Evolutionary conservation across 1,140 invertebrate genomes (phyloP), one percentile per base, ranked within the genome.

Genomic region (Pogonomyrmex barbatus): DNA sequence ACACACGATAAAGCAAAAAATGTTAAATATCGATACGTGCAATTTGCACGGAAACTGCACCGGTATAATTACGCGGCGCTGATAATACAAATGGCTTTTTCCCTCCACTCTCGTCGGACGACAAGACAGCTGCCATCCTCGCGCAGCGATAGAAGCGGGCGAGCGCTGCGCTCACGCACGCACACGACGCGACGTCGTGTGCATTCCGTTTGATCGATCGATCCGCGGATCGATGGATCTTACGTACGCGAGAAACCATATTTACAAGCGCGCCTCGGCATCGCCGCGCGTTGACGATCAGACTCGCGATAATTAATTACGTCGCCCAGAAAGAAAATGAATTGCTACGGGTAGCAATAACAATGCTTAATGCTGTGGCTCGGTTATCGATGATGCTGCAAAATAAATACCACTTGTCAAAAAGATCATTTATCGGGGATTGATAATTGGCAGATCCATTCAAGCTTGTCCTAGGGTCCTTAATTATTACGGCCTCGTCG

Each of bases 251-350:
- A 60, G 86, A 79, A 77, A 85, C 88, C 58, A 89, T 87, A 89
- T 89, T 87, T 73, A 82, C 63, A 75, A 60, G 85, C 60, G 73
- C 84, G 67, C 54, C 52, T 67, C 12, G 17, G 39, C 36, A 36
- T 39, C 63, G n/a, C 50, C 85, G 71, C 78, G 65, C 78, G 65
- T 86, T 54, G 89, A 79, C 70, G 77, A 77, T 77, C 73, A 24
- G 82, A 54, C 54, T 33, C 89, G 77, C 71, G 71, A 70, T 88
- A 88, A 91, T 91, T 90, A 91, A 91, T 90, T 88, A 90, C 77
- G 71, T 81, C 86, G 63, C 42, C 60, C 67, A 62, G 77, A 63
- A 81, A 71, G 88, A 90, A 90, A 90, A 90, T 87, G 58, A 78
- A 90, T 90, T 86, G 87, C 82, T 50, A 62, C 71, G 50, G 73